A percentile compares a stretch with the other conserved stretches of the same genome.
phyloP scores from a whole-genome alignment of 1,140 invertebrate genomes.

The Mya arenaria region DNA sequence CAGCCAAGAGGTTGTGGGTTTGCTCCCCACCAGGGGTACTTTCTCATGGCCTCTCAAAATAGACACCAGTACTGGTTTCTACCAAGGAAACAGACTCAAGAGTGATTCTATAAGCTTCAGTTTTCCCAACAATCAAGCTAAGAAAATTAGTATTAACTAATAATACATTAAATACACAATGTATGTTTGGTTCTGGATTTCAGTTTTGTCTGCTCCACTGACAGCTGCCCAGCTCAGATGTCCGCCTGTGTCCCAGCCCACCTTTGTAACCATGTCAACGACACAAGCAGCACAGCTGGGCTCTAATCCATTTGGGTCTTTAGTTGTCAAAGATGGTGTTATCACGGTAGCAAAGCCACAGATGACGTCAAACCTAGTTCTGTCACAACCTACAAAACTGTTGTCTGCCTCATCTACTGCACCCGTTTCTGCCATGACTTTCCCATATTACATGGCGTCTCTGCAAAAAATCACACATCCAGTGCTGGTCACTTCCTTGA shows the following conservation, averaged over 20 bases:
- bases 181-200: too few relatives aligned
- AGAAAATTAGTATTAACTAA: too few relatives aligned
- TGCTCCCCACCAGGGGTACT: too few relatives aligned
- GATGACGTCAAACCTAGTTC: background rate
- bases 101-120: too few relatives aligned
- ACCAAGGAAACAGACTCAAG: too few relatives aligned
- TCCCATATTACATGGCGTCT: conserved; percentile 49
- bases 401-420: background rate
- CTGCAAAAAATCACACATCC: conserved; percentile 52
- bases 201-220: conserved; percentile 34
- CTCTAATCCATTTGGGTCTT: background rate
- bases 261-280: background rate
- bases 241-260: conserved; percentile 24
- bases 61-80: too few relatives aligned
- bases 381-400: background rate
- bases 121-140: too few relatives aligned
- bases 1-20: too few relatives aligned
- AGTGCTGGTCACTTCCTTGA: conserved; percentile 43
- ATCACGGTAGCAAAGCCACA: conserved; percentile 2
- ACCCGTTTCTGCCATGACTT: conserved; percentile 16
- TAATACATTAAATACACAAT: too few relatives aligned
- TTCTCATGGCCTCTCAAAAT: too few relatives aligned
- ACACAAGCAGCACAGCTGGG: conserved; percentile 8
- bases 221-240: conserved; percentile 39
- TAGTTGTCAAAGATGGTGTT: conserved; percentile 39